Evolutionary conservation across 2,888 invertebrate species (phyloP).

Genomic region (Phortica okadai): DNA sequence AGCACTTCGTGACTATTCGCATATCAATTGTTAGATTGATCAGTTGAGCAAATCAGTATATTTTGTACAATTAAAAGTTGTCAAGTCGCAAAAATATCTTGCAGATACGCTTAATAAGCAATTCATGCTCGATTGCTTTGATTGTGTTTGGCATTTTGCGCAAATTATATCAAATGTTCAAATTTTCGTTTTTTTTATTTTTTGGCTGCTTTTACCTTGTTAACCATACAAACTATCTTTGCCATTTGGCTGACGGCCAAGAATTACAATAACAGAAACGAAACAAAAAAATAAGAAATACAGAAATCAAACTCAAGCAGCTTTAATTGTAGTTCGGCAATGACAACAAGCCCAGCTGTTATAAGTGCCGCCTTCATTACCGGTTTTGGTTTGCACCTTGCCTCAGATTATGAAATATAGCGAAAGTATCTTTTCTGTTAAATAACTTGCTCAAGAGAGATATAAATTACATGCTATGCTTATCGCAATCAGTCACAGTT

Average conservation of each 20-base stretch:
- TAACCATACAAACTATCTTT: neutral
- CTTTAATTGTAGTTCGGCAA: neutral
- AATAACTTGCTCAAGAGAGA: no score
- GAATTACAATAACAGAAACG: neutral
- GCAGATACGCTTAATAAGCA: slow-evolving; percentile 19
- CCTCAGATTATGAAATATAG: no score
- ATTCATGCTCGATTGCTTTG: slow-evolving; percentile 26
- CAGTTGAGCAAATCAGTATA: neutral
- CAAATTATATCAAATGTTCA: neutral
- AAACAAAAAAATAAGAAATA: neutral
- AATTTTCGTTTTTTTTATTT: neutral
- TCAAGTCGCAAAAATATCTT: slow-evolving; percentile 1
- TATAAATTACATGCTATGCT: no score
- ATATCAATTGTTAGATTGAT: neutral
- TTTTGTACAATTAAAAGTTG: no score
- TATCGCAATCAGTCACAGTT: no score
- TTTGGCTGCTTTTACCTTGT: slow-evolving; percentile 1
- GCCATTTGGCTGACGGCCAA: neutral
- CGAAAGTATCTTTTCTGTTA: no score
- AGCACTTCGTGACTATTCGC: neutral
- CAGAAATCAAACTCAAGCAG: neutral
- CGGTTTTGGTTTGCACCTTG: neutral
- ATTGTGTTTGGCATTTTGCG: neutral
- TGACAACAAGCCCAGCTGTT: neutral
- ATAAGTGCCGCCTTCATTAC: neutral